Conservation (phyloP, 2,888 invertebrate genomes). For the Leptinotarsa juncta region DNA sequence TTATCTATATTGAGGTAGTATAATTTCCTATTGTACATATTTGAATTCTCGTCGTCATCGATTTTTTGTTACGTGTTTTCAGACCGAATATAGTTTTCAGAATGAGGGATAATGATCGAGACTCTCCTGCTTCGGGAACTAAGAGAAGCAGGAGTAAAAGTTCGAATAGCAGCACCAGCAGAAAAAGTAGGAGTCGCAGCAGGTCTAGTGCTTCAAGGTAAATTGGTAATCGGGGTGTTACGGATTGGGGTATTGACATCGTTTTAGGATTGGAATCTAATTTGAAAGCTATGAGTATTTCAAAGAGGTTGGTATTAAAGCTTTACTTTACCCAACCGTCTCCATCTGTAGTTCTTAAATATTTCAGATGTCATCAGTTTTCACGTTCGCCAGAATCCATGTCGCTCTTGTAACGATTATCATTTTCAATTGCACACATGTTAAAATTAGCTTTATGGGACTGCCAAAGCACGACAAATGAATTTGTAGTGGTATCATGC, state of each 20-base stretch:
- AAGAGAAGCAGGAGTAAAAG: conserved; percentile 59
- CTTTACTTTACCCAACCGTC: not conserved
- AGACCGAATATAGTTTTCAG: not conserved
- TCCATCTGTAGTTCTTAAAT: conserved; percentile 12
- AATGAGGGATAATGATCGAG: conserved; percentile 59
- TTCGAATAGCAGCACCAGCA: conserved; percentile 57
- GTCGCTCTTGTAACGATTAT: conserved; percentile 51
- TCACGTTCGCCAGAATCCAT: conserved; percentile 41
- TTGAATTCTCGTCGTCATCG: not conserved
- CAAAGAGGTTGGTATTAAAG: conserved; percentile 12
- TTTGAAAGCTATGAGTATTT: conserved; percentile 11
- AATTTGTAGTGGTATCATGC: conserved; percentile 7
- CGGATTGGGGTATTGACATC: conserved; percentile 13
- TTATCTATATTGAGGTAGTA: not conserved
- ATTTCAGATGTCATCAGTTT: conserved; percentile 20
- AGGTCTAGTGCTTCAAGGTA: conserved; percentile 45
- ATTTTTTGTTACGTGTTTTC: not conserved
- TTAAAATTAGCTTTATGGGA: conserved; percentile 9
- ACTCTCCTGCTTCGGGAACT: conserved; percentile 52
- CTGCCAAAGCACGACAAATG: conserved; percentile 9
- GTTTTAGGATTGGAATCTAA: conserved; percentile 16
- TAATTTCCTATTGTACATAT: not conserved
- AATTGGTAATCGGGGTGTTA: conserved; percentile 23
- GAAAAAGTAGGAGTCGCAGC: conserved; percentile 53
- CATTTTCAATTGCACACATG: conserved; percentile 5